Percentiles rank a stretch among this genome's conserved stretches.
Evolutionary conservation across 2,888 invertebrate genomes (phyloP).

Genomic region (Calameuta pallipes): DNA sequence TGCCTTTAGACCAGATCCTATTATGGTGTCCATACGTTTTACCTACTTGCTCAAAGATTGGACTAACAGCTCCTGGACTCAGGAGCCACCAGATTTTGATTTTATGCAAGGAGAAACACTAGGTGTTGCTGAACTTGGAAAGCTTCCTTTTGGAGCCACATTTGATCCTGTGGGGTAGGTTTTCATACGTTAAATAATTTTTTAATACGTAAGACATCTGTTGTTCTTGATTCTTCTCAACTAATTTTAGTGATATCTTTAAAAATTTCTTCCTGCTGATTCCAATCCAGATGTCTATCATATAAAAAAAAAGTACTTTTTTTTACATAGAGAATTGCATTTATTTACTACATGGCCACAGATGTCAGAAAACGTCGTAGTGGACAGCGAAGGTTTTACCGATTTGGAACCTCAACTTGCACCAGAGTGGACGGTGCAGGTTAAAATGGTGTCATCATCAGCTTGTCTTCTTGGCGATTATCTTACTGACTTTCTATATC

Average conservation of each 20-base stretch:
- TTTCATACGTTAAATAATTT: neutral
- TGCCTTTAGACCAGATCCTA: constrained; percentile 70
- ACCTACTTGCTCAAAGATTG: constrained; percentile 78
- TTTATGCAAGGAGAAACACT: constrained; percentile 69
- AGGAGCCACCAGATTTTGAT: constrained; percentile 70
- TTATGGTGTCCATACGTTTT: constrained; percentile 79
- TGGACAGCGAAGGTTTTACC: constrained; percentile 88
- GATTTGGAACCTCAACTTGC: constrained; percentile 88
- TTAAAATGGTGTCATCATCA: constrained; percentile 76
- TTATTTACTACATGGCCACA: constrained; percentile 89
- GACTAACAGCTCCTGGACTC: constrained; percentile 74
- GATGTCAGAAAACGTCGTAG: constrained; percentile 85
- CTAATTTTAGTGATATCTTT: neutral
- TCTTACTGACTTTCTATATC: constrained; percentile 76
- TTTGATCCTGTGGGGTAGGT: constrained; percentile 78
- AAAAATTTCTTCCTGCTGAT: neutral
- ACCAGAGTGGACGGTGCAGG: constrained; percentile 81
- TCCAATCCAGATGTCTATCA: neutral
- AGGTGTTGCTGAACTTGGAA: constrained; percentile 68
- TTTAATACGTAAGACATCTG: constrained; percentile 4
- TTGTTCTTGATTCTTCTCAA: neutral
- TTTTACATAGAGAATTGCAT: constrained; percentile 72
- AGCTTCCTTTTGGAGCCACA: constrained; percentile 86
- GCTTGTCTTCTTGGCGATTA: constrained; percentile 83
- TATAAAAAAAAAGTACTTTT: constrained; percentile 7